A percentile compares a stretch with the other conserved stretches of the same genome.
Evolutionary conservation across 2,888 invertebrate species (phyloP).

Genomic region (Dinocampus coccinellae): DNA sequence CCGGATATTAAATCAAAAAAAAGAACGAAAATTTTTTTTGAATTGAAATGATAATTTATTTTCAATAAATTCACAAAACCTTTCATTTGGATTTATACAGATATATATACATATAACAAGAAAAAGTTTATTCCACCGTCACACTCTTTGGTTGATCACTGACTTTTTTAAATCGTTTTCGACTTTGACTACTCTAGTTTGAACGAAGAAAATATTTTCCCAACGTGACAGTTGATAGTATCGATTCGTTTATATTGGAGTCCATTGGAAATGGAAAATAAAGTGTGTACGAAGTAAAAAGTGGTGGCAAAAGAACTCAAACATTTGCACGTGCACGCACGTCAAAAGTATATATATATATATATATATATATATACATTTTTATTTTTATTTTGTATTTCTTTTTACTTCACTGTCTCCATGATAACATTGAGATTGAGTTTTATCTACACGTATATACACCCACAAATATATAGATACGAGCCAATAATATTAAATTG

Average conservation of each 20-base stretch:
- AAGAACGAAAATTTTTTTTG: neutral
- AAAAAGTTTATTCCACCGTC: neutral
- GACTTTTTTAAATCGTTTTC: constrained; percentile 8
- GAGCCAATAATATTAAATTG: neutral
- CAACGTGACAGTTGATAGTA: constrained; percentile 22
- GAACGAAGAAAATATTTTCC: constrained; percentile 28
- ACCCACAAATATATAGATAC: neutral
- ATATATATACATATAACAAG: no score
- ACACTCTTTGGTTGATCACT: neutral
- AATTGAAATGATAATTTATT: neutral
- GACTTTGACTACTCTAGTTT: neutral
- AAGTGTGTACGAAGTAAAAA: no score
- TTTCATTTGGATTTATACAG: neutral
- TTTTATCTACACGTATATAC: constrained; percentile 4
- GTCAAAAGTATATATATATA: constrained; percentile 4
- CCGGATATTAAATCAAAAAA: no score
- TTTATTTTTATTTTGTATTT: no score
- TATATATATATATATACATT: no score
- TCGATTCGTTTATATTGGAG: constrained; percentile 16
- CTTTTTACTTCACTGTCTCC: neutral
- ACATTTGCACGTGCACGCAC: constrained; percentile 14
- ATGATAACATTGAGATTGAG: constrained; percentile 22
- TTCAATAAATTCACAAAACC: neutral
- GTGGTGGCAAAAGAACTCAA: neutral
- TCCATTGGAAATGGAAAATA: neutral